phyloP scores from a whole-genome alignment of 1,140 invertebrate genomes.

The Luehdorfia chinensis region DNA sequence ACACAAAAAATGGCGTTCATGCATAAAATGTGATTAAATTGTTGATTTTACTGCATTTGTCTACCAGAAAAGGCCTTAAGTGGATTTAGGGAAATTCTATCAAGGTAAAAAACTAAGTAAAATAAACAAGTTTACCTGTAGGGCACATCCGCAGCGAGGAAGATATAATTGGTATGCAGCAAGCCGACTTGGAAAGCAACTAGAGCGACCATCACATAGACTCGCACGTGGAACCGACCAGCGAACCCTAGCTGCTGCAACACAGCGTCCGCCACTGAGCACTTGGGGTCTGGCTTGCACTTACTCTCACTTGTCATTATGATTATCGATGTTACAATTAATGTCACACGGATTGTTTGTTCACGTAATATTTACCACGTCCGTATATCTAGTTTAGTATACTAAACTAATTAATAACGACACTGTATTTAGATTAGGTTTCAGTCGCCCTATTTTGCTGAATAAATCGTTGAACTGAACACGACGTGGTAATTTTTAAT shows the following conservation, averaged over 20 bases:
- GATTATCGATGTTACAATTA: not conserved
- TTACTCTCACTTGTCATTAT: slow-evolving; percentile 3
- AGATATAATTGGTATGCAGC: slow-evolving; percentile 65
- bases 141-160: slow-evolving; percentile 51
- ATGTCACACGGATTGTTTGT: too few species aligned
- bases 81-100: too few species aligned
- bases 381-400: too few species aligned
- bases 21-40: too few species aligned
- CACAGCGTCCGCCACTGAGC: slow-evolving; percentile 38
- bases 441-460: not conserved
- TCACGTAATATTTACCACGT: too few species aligned
- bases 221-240: slow-evolving; percentile 46
- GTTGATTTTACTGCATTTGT: too few species aligned
- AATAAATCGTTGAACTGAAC: not conserved
- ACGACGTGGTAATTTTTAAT: not conserved
- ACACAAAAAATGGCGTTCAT: too few species aligned
- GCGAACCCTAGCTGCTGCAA: slow-evolving; percentile 51
- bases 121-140: too few species aligned
- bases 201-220: slow-evolving; percentile 46
- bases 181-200: slow-evolving; percentile 54
- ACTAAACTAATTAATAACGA: too few species aligned
- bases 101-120: too few species aligned
- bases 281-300: not conserved
- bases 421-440: too few species aligned
- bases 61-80: too few species aligned